Evolutionary conservation across 2,797 vertebrate genomes (phyloP), one percentile per base, ranked within the genome.

Genomic region (Apodemus agrarius): DNA sequence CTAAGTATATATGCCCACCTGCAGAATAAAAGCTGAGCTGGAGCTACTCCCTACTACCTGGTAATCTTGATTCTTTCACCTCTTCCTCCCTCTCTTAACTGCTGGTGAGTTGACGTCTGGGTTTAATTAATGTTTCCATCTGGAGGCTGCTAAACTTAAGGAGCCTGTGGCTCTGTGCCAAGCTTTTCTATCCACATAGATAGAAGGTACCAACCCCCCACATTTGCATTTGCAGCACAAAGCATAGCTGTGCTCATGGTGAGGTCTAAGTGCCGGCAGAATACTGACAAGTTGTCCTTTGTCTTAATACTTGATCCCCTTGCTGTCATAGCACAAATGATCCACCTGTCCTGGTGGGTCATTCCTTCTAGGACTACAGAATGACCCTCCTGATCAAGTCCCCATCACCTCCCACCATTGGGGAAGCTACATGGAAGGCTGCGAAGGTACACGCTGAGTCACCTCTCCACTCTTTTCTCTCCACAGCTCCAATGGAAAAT

Each of bases 401-500:
- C 83, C 79, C 80, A 49, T 31, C 13, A 4, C 9, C 78, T 26
- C 43, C 72, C 81, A 11, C 86, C 83, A 3, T 0, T 3, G 49
- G 93, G 69, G 57, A 87, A 80, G 59, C 49, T 29, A 61, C 14
- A 0, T 1, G 9, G 14, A 40, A 69, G 14, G 14, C 19, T 7
- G 9, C 31, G 10, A 8, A 0, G 5, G 17, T 1, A 22, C 65
- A n/a, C 59, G 6, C 79, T 63, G 14, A 96, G 80, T 96, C 90
- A 96, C 63, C 63, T 97, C 81, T 80, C 34, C 0, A 97, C 91
- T 97, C 22, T 3, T 95, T 97, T 98, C 81, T 97, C 37, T 97
- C 97, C 91, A 3, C 98, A 99, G 99, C 98, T 99, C 99, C 80
- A 99, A 99, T 0, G 99, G 99, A 29, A 99, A 99, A 98, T 99